Base-by-base conservation (phyloP, 1,140 invertebrate genomes). In the Drosophila grimshawi region DNA sequence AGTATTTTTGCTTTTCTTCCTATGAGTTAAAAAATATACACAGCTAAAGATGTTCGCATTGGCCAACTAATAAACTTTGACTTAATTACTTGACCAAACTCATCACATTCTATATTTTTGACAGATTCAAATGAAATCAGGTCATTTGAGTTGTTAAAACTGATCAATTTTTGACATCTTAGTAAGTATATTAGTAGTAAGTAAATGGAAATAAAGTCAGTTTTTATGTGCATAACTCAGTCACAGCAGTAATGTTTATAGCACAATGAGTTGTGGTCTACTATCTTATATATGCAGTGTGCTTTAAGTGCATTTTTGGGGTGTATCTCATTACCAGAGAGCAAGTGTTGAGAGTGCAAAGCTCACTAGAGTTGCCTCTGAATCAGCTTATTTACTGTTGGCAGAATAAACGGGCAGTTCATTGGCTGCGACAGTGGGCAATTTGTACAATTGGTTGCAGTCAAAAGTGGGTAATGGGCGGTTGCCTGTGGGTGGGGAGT, bases 401-500 rank as follows among this genome's bases (percentile, higher is more conserved):
- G 55, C 69, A 57, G 49, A 76, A 76, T 66, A 72, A 73, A 76
- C 71, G 55, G 61, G 49, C 33, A 78, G 76, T 76, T 76, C 72
- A 78, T 71, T 76, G 73, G 62, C 77, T 72, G 77, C 68, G 62
- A 72, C 63, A 72, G 56, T 67, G 69, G 37, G 57, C 74, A 64
- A 79, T 79, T 73, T 79, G 68, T 77, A 75, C 72, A 76, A 71
- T 69, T 70, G 57, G 67, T 43, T 64, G 60, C 67, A 64, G 53
- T 29, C 27, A 32, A 27, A 4, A 11, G 30, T 7, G 51, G 32
- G 10, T 0, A 19, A 19, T 19, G 19, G 52, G 49, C 4, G 29
- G 49, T 30, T 19, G 19, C 19, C 19, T 19, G 19, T 19, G 19
- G 19, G 19, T 19, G 19, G 19, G 19, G 19, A 19, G 19, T 19